These are phyloP conservation scores for Aurelia aurita DNA, from an alignment of 30 jellyfish, hydroid and myxozoan species.

Conservation along the genomic window DNA sequence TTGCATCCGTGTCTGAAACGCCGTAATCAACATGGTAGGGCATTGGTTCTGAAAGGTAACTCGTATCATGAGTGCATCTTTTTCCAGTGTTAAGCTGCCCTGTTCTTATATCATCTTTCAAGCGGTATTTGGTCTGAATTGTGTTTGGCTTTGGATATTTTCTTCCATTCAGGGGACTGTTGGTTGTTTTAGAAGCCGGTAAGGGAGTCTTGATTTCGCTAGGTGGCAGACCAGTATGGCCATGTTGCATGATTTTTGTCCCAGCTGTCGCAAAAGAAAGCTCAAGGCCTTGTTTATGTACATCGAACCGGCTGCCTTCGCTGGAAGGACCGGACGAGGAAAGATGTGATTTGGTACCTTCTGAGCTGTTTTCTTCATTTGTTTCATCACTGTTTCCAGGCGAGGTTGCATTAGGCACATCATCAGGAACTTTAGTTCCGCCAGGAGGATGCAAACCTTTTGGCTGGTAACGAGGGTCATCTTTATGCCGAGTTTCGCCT, in stretches of 20 bases:
- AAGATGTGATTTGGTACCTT: neutral
- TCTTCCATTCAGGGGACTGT: conserved; percentile 17
- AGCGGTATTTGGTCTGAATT: conserved; percentile 20
- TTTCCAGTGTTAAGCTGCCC: conserved; percentile 74
- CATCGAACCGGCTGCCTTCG: neutral
- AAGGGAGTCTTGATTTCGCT: conserved; percentile 29
- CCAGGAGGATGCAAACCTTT: neutral
- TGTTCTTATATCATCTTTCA: conserved; percentile 57
- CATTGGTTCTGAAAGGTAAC: no score
- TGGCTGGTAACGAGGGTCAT: no score
- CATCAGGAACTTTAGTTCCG: conserved; percentile 30
- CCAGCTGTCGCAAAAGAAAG: conserved; percentile 66
- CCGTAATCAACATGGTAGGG: no score
- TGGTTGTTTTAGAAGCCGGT: conserved; percentile 35
- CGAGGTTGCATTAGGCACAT: conserved; percentile 26
- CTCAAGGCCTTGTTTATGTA: conserved; percentile 24
- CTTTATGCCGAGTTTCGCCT: no score
- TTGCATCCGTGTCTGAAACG: conserved; percentile 23
- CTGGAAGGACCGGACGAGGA: neutral
- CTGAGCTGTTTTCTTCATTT: no score
- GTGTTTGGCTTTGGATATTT: conserved; percentile 70
- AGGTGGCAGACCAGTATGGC: conserved; percentile 62
- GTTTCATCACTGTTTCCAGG: neutral
- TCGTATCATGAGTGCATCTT: conserved; percentile 50
- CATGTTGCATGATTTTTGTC: conserved; percentile 59